Evolutionary conservation across 1,140 invertebrate species (phyloP).

Genomic region (Agrypnia vestita): DNA sequence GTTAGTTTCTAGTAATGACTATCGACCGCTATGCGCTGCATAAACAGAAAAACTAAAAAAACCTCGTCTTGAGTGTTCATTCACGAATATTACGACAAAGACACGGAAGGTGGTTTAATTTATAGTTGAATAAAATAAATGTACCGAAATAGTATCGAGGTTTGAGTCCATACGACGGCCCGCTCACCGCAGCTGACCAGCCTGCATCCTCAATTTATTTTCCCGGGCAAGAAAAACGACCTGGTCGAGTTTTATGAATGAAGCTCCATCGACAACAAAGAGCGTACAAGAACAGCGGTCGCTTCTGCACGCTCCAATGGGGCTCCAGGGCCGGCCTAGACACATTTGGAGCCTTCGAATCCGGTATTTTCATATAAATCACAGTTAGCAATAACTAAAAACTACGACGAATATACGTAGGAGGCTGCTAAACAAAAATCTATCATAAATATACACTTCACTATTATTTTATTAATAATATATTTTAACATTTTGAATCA

Average conservation of each 20-base stretch:
- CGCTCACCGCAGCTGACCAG: constrained; percentile 46
- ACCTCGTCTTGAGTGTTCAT: constrained; percentile 5
- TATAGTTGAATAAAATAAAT: constrained; percentile 12
- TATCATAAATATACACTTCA: no score
- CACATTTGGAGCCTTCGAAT: no score
- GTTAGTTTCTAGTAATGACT: no score
- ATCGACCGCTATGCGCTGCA: no score
- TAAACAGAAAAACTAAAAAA: background rate
- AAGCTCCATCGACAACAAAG: constrained; percentile 59
- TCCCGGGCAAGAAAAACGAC: constrained; percentile 55
- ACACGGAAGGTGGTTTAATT: constrained; percentile 21
- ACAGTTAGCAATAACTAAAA: no score
- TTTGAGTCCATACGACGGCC: constrained; percentile 4
- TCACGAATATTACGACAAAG: background rate
- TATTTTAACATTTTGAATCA: no score
- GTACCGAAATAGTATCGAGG: background rate
- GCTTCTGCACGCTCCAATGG: constrained; percentile 27
- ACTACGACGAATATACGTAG: no score
- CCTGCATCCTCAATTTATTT: constrained; percentile 62
- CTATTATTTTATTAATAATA: no score
- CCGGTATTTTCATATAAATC: no score
- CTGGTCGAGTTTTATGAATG: constrained; percentile 58
- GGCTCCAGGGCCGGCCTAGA: no score
- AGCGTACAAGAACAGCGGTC: constrained; percentile 53
- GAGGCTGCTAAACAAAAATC: no score